Percentiles rank a stretch among this genome's conserved stretches.
These are phyloP conservation scores for Peribatodes rhomboidaria DNA, from an alignment of 2,888 invertebrate genomes.

Conservation along the genomic window DNA sequence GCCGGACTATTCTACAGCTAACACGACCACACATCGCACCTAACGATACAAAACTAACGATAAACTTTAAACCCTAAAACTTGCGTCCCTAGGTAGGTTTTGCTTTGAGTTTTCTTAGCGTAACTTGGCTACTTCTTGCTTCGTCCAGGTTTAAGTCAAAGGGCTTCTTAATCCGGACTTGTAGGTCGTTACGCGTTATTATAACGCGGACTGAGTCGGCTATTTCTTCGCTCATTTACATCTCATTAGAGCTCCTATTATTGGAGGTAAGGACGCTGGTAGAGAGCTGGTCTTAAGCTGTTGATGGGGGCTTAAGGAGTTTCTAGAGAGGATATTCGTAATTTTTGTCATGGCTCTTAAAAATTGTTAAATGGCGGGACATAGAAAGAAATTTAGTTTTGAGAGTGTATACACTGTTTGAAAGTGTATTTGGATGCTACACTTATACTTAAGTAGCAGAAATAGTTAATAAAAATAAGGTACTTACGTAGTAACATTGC, in stretches of 20 bases:
- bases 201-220: slow-evolving; percentile 82
- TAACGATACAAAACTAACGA: slow-evolving; percentile 57
- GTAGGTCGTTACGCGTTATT: slow-evolving; percentile 87
- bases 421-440: too few species aligned
- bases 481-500: too few species aligned
- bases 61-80: slow-evolving; percentile 55
- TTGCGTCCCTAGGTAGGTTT: slow-evolving; percentile 54
- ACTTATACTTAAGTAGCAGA: too few species aligned
- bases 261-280: slow-evolving; percentile 68
- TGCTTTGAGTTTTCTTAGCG: slow-evolving; percentile 45
- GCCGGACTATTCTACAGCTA: slow-evolving; percentile 83
- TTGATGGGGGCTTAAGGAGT: slow-evolving; percentile 13
- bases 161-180: slow-evolving; percentile 87
- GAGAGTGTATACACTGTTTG: too few species aligned
- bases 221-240: slow-evolving; percentile 86
- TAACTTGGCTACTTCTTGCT: slow-evolving; percentile 71
- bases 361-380: neutral
- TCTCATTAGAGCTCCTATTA: slow-evolving; percentile 85
- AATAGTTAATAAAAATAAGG: too few species aligned
- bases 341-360: slow-evolving; percentile 1
- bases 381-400: neutral
- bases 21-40: slow-evolving; percentile 76
- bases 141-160: slow-evolving; percentile 82
- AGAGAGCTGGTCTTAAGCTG: slow-evolving; percentile 49
- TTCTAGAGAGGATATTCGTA: slow-evolving; percentile 4